A percentile compares a stretch with the other conserved stretches of the same genome.
phyloP scores from a whole-genome alignment of 2,113 vertebrate genomes.

The Chrysemys picta region DNA sequence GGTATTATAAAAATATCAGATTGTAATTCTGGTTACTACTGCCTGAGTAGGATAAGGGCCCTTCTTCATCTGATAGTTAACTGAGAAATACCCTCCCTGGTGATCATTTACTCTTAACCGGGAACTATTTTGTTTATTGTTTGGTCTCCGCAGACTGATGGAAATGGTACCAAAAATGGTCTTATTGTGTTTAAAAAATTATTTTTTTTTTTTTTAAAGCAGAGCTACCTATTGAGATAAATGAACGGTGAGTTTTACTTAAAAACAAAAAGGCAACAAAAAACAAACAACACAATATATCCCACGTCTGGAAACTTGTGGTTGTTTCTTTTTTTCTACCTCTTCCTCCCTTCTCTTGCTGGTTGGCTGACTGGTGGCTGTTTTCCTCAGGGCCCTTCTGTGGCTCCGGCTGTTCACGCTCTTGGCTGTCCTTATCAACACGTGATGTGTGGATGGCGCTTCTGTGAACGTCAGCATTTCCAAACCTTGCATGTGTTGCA shows the following conservation, averaged over 20 bases:
- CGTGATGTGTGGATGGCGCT: conserved; percentile 65
- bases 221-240: background rate
- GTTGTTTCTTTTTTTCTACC: background rate
- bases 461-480: conserved; percentile 73
- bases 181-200: background rate
- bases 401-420: conserved; percentile 45
- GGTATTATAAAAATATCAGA: background rate
- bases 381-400: conserved; percentile 45
- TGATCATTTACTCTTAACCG: background rate
- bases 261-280: background rate
- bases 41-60: background rate
- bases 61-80: background rate
- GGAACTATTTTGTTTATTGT: background rate
- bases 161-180: background rate
- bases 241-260: background rate
- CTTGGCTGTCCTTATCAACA: conserved; percentile 62
- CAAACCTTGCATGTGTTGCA: conserved; percentile 71
- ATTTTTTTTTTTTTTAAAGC: background rate
- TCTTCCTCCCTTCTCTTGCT: background rate
- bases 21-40: background rate
- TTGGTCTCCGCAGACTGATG: background rate
- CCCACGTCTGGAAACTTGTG: background rate
- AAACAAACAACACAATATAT: rapidly evolving
- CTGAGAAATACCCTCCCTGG: background rate
- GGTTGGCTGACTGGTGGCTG: conserved; percentile 20